Evolutionary conservation across 2,888 invertebrate genomes (phyloP), one percentile per base, ranked within the genome.

Genomic region (Odontomyia ornata): DNA sequence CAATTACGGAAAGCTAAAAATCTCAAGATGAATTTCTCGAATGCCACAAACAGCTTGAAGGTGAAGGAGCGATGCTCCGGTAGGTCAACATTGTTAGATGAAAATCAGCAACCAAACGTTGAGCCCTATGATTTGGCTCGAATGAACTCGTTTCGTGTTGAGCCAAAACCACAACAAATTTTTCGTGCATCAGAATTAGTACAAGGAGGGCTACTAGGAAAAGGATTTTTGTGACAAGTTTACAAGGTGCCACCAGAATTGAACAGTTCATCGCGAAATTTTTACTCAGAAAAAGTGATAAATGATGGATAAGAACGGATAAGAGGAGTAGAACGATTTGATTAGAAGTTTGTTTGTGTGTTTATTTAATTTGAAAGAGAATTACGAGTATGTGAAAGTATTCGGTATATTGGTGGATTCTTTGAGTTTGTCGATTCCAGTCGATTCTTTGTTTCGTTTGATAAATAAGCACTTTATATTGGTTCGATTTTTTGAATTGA

Each of bases 161-260:
- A 87, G 36, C 87, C 91, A 87, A 88, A 89, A 77, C 85, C 86
- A 0, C 89, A 89, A 88, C 89, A 94, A 76, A 95, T 97, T 78
- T 98, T 98, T 87, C 90, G 97, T 2, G 95, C 96, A n/a, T 91
- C 93, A 25, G 98, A 98, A 87, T 88, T 98, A 73, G 91, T 96
- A 18, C 89, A 93, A 88, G 97, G 97, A 47, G 96, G 96, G 85
- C 89, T 97, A 4, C 87, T 97, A 15, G 97, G 97, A 1, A 93
- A 95, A 82, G 98, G 98, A 0, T 98, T 97, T 88, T 98, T 97
- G 86, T 97, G 98, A 0, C 95, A 96, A 85, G 95, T 94, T 77
- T 95, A 91, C 86, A 93, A 95, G 88, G 96, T 97, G 76, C 97
- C 96, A 0, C 97, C n/a, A n/a, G n/a, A n/a, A n/a, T n/a, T n/a